These are phyloP conservation scores for Matsumyia berberina DNA, from an alignment of 2,888 invertebrate species.

Conservation along the genomic window DNA sequence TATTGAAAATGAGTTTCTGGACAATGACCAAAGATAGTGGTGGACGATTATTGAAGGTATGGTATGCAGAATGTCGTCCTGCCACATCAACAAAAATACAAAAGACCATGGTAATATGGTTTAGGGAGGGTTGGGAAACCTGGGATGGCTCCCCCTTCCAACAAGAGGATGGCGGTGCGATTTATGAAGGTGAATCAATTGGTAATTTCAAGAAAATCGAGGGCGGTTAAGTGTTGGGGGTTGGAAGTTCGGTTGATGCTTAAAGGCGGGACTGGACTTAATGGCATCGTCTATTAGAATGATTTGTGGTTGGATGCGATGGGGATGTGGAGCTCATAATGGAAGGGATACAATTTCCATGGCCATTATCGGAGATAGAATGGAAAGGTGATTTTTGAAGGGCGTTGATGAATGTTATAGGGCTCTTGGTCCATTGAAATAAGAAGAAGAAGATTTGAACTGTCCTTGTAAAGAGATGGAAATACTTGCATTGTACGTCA, in stretches of 20 bases:
- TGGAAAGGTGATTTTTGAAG: background rate
- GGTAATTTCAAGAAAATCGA: conserved; percentile 62
- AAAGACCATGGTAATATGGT: conserved; percentile 33
- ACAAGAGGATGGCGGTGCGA: conserved; percentile 36
- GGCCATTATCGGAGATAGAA: background rate
- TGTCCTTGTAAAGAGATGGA: too few relatives aligned
- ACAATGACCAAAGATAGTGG: conserved; percentile 60
- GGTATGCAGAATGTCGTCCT: conserved; percentile 46
- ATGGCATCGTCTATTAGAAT: conserved; percentile 43
- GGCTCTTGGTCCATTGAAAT: too few relatives aligned
- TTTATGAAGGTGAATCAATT: conserved; percentile 75
- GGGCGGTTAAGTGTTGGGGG: conserved; percentile 55
- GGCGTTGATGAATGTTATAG: too few relatives aligned
- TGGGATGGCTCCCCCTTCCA: too few relatives aligned
- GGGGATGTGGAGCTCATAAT: conserved; percentile 9
- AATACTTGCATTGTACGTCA: too few relatives aligned
- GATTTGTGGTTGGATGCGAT: conserved; percentile 36
- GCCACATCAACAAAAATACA: conserved; percentile 60
- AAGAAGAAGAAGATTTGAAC: too few relatives aligned
- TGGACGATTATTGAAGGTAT: conserved; percentile 26
- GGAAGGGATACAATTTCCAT: conserved; percentile 29
- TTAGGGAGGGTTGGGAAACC: background rate
- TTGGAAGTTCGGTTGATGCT: conserved; percentile 15
- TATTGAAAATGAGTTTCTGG: conserved; percentile 70
- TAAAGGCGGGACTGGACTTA: conserved; percentile 44